Base-by-base conservation (phyloP, 2,888 invertebrate species). In the Caenorhabditis uteleia region DNA sequence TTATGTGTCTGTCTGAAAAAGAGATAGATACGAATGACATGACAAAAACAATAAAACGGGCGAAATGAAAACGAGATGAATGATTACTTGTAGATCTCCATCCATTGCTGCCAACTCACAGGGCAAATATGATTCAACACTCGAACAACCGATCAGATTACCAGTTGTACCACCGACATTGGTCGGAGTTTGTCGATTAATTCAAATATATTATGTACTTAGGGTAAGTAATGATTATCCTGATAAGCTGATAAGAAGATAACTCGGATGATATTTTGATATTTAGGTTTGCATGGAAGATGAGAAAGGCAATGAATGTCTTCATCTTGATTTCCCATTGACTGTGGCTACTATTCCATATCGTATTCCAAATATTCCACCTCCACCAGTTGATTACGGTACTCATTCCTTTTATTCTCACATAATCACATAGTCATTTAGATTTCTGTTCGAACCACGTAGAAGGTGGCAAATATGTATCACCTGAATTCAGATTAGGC, bases 91-190 rank as follows among this genome's bases (percentile, higher is more conserved):
- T 43, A 74, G 79, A 46, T 77, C 78, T 3, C 74, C 80, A 2
- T 33, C 72, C 2, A 70, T 80, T n/a, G 68, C 75, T 14, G 77
- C 78, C 29, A 75, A 80, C 44, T 70, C 73, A 10, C 70, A 72
- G 44, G 88, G 87, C 60, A 89, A 89, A 82, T 89, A 89, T 87
- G 82, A 82, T 42, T 75, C 78, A 23, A 74, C 75, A 7, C 50
- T 78, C 40, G 89, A 89, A 79, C 88, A 88, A 45, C 87, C 88
- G 6, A 86, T 90, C 70, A 88, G 89, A 54, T 87, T 91, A 62
- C 90, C 90, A 20, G 88, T 89, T 43, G 89, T 90, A 86, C 91
- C 91, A 40, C 90, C 90, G 7, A 88, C 89, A n/a, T 84, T 90
- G 45, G 86, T 89, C 38, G 89, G 89, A 31, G 88, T 89, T 47